Percentiles rank a stretch among this genome's conserved stretches.
These are phyloP conservation scores for Carettochelys insculpta DNA, from an alignment of 2,113 vertebrate species.

Conservation along the genomic window DNA sequence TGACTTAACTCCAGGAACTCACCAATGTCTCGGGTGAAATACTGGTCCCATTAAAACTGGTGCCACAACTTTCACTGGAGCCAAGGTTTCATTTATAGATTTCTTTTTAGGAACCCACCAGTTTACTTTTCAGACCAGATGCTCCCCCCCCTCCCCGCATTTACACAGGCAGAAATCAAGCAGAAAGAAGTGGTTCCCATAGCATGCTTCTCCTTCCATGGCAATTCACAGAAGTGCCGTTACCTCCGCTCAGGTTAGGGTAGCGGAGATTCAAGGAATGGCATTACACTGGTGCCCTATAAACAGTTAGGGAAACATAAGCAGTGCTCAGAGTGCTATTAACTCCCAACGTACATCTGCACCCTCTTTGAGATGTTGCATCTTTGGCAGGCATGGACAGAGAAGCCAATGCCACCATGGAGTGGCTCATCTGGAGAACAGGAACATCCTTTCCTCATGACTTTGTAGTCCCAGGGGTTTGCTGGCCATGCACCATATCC, in stretches of 20 bases:
- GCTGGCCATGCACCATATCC: background rate
- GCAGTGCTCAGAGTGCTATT: background rate
- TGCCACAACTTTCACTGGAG: background rate
- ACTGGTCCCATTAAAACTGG: background rate
- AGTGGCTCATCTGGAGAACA: fast-evolving
- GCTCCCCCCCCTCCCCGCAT: background rate
- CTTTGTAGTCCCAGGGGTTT: background rate
- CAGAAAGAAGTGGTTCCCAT: too few relatives aligned
- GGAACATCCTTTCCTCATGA: background rate
- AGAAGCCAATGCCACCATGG: background rate
- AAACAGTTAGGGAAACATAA: background rate
- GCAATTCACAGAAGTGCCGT: background rate
- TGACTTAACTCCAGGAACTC: background rate
- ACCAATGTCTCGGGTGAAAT: background rate
- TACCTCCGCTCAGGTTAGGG: too few relatives aligned
- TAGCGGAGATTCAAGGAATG: background rate
- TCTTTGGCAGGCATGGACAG: background rate
- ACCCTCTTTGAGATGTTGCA: fast-evolving
- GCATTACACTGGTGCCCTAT: background rate
- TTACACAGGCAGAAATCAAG: background rate
- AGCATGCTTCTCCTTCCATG: background rate
- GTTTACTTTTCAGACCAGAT: background rate
- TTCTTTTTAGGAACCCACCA: background rate
- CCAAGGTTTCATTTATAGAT: background rate
- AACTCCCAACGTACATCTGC: background rate